Evolutionary conservation across 2,888 invertebrate species (phyloP).

Genomic region (Thereva unica): DNA sequence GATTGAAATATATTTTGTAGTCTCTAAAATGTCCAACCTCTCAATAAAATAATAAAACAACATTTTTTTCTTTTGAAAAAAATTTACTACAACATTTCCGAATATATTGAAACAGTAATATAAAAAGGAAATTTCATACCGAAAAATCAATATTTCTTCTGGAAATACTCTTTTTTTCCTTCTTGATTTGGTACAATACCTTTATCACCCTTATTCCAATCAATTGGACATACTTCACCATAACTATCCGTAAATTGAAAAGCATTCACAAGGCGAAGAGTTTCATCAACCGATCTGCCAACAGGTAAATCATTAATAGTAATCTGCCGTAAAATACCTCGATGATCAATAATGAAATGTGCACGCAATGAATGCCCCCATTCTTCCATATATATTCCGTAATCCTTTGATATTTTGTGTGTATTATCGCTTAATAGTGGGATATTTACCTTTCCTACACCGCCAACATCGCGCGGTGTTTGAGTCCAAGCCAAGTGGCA

Average conservation of each 20-base stretch:
- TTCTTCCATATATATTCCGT: slow-evolving; percentile 90
- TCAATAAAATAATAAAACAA: no score
- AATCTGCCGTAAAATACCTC: slow-evolving; percentile 81
- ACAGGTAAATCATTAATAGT: slow-evolving; percentile 94
- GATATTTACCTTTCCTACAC: slow-evolving; percentile 80
- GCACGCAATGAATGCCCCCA: slow-evolving; percentile 83
- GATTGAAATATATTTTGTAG: no score
- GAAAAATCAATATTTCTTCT: slow-evolving; percentile 59
- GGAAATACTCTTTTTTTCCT: slow-evolving; percentile 80
- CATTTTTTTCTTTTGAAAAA: no score
- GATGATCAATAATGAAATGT: slow-evolving; percentile 86
- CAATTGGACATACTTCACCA: slow-evolving; percentile 92
- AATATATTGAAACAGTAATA: no score
- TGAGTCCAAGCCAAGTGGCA: slow-evolving; percentile 93
- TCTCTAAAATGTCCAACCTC: no score
- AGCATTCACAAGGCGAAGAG: slow-evolving; percentile 84
- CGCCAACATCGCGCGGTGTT: slow-evolving; percentile 83
- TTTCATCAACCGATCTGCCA: slow-evolving; percentile 88
- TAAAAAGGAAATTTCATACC: no score
- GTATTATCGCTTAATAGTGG: slow-evolving; percentile 84
- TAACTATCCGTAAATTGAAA: slow-evolving; percentile 87
- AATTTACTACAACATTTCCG: no score
- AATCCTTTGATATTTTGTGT: slow-evolving; percentile 84
- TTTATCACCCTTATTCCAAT: slow-evolving; percentile 88
- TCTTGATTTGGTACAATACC: slow-evolving; percentile 82